A percentile compares a stretch with the other conserved stretches of the same genome.
These are phyloP conservation scores for Latrodectus hesperus DNA, from an alignment of 2,888 invertebrate species.

Conservation along the genomic window DNA sequence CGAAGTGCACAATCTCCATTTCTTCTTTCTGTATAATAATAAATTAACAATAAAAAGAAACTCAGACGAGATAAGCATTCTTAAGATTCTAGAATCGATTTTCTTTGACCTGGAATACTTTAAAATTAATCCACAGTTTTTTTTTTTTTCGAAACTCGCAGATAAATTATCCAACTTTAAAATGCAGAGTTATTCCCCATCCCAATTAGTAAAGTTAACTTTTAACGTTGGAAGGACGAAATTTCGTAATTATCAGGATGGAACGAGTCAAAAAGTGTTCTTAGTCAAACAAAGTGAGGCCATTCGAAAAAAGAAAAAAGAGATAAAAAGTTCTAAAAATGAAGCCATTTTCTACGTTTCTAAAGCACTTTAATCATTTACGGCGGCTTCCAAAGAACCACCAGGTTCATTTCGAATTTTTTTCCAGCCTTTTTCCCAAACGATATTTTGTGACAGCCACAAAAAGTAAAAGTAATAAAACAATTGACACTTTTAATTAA, in stretches of 20 bases:
- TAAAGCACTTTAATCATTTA: slow-evolving; percentile 34
- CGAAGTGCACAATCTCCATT: too few species aligned
- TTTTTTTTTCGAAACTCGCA: too few species aligned
- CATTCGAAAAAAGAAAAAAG: too few species aligned
- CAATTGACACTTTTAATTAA: slow-evolving; percentile 53
- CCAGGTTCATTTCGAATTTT: slow-evolving; percentile 13
- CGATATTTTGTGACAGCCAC: neutral
- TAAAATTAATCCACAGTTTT: too few species aligned
- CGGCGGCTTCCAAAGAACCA: neutral
- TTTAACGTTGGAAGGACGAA: neutral
- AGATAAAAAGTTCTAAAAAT: neutral
- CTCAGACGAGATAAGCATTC: too few species aligned
- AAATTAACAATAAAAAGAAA: too few species aligned
- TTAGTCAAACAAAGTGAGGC: neutral
- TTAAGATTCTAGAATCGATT: too few species aligned
- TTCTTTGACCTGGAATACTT: too few species aligned
- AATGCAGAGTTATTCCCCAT: neutral
- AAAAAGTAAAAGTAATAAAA: slow-evolving; percentile 6
- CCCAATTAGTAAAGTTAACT: slow-evolving; percentile 9
- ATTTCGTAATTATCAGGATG: slow-evolving; percentile 2
- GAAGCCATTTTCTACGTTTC: neutral
- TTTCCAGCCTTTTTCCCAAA: neutral
- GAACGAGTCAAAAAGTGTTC: neutral
- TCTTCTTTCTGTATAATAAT: too few species aligned
- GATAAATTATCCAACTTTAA: too few species aligned